Conservation (phyloP, 2,113 vertebrate species). For the Coracopsis vasa region DNA sequence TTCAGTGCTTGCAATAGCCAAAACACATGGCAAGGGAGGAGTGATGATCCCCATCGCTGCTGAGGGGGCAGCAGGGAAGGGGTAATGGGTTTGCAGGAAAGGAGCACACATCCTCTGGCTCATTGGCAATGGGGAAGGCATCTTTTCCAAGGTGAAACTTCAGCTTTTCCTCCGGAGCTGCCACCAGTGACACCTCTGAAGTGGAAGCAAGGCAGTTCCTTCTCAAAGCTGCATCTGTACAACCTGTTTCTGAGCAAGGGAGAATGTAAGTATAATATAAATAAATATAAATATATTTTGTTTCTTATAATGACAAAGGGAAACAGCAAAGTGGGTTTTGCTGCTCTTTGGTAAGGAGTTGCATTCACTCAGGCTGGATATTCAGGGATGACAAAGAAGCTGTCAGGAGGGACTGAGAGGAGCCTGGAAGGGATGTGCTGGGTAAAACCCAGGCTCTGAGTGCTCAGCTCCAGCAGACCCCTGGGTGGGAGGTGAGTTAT, state of each 20-base stretch:
- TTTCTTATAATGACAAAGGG: not conserved
- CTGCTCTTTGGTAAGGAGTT: not conserved
- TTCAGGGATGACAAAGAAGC: not conserved
- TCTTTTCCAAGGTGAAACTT: not conserved
- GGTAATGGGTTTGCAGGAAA: not conserved
- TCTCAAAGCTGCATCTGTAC: accelerated
- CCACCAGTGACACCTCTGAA: not conserved
- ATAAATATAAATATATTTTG: not conserved
- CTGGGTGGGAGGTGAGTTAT: not conserved
- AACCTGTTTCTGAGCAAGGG: accelerated
- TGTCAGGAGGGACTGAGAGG: not conserved
- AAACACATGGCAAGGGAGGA: not conserved
- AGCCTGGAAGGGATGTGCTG: not conserved
- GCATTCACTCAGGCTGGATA: not conserved
- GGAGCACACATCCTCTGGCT: not conserved
- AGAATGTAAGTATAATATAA: not conserved
- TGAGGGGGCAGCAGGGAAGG: not conserved
- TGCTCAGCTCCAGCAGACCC: not conserved
- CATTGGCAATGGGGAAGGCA: accelerated
- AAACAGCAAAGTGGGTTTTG: not conserved
- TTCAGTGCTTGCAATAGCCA: not conserved
- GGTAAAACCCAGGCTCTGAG: not conserved
- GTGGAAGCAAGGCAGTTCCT: not conserved
- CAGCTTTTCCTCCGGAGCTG: not conserved
- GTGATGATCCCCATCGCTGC: accelerated